Evolutionary conservation across 2,113 vertebrate species (phyloP).

Genomic region (Morone chrysops): DNA sequence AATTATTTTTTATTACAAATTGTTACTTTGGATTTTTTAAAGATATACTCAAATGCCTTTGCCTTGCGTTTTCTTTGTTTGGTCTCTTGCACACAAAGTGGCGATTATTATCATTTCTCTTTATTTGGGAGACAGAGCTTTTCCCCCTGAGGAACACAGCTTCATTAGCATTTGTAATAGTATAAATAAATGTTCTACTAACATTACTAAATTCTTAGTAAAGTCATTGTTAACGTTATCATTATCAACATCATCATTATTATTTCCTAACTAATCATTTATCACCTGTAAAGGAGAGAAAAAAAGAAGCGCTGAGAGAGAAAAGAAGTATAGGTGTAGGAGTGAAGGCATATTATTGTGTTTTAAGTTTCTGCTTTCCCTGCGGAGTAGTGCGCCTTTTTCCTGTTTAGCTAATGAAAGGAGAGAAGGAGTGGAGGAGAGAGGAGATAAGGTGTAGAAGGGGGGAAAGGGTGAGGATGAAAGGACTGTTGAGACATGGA

Average conservation of each 20-base stretch:
- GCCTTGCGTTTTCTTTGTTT: constrained; percentile 14
- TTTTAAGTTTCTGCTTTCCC: constrained; percentile 60
- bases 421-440: neutral
- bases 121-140: constrained; percentile 14
- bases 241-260: constrained; percentile 18
- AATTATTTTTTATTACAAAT: constrained; percentile 45
- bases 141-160: constrained; percentile 4
- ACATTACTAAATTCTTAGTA: constrained; percentile 44
- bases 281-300: constrained; percentile 52
- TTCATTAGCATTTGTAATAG: constrained; percentile 37
- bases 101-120: constrained; percentile 35
- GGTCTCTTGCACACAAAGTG: constrained; percentile 8
- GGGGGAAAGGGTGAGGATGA: neutral
- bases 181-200: constrained; percentile 39
- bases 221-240: constrained; percentile 50
- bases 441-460: neutral
- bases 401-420: constrained; percentile 55
- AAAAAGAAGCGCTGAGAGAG: constrained; percentile 12
- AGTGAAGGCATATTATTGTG: constrained; percentile 51
- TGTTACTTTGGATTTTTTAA: constrained; percentile 12
- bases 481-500: neutral
- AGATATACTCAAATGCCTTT: neutral
- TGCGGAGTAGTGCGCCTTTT: constrained; percentile 30
- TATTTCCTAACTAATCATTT: constrained; percentile 19
- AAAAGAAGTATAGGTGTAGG: neutral